Percentiles rank a stretch among this genome's conserved stretches.
Evolutionary conservation across 2,113 vertebrate genomes (phyloP).

Genomic region (Hirundichthys speculiger): DNA sequence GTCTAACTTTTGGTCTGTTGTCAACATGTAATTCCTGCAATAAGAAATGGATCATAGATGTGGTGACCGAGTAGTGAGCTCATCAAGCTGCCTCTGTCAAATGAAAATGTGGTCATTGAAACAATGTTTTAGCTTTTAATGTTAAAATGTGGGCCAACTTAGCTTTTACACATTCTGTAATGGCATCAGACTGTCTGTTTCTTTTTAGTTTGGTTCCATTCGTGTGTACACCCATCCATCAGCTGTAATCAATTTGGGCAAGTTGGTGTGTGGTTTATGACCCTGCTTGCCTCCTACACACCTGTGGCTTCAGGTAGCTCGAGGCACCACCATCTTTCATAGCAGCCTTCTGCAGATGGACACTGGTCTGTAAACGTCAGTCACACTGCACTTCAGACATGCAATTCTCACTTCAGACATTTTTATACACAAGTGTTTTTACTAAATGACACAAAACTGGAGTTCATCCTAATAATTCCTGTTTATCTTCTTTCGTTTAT

Average conservation of each 20-base stretch:
- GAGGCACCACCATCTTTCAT: constrained; percentile 48
- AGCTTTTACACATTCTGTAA: neutral
- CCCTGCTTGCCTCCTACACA: constrained; percentile 49
- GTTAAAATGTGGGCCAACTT: neutral
- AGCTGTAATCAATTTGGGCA: constrained; percentile 49
- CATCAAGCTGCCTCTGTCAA: too few species aligned
- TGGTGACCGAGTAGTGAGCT: too few species aligned
- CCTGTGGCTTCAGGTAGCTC: constrained; percentile 66
- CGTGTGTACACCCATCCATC: constrained; percentile 22
- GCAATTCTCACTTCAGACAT: neutral
- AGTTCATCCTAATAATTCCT: too few species aligned
- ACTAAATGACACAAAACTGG: neutral
- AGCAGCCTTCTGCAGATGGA: constrained; percentile 37
- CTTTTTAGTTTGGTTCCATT: neutral
- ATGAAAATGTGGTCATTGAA: too few species aligned
- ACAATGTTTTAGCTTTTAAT: too few species aligned
- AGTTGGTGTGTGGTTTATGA: constrained; percentile 36
- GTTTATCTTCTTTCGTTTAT: too few species aligned
- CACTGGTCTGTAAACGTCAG: constrained; percentile 9
- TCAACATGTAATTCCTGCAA: too few species aligned
- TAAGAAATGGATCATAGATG: too few species aligned
- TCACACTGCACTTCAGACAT: constrained; percentile 18
- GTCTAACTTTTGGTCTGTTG: too few species aligned
- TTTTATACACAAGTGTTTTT: neutral
- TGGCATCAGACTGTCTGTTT: neutral